These are phyloP conservation scores for Phrynocephalus vlangalii DNA, from an alignment of 2,797 vertebrate genomes.

Conservation along the genomic window DNA sequence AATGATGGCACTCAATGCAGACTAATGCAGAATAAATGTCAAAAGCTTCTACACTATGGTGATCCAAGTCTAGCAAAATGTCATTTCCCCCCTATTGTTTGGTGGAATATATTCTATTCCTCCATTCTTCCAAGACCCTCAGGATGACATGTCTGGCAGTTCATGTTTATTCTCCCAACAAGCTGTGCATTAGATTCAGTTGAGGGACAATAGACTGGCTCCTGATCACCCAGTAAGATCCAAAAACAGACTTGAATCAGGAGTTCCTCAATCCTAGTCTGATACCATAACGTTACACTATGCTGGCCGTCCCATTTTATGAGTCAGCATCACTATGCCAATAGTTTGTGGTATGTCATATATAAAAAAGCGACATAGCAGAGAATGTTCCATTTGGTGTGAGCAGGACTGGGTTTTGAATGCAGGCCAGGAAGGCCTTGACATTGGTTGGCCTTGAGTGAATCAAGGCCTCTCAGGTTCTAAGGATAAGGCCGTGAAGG, in stretches of 20 bases:
- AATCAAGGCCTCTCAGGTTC: not conserved
- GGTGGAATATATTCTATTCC: not conserved
- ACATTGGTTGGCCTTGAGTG: not conserved
- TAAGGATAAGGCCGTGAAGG: not conserved
- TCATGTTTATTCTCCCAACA: not conserved
- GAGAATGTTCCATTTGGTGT: not conserved
- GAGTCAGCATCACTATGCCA: not conserved
- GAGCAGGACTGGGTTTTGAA: too few species aligned
- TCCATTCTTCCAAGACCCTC: not conserved
- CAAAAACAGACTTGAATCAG: not conserved
- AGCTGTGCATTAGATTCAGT: not conserved
- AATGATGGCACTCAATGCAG: not conserved
- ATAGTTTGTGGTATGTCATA: not conserved
- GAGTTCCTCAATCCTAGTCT: not conserved
- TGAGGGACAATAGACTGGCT: not conserved
- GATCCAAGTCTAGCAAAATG: not conserved
- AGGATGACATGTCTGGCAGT: not conserved
- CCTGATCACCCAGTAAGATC: not conserved
- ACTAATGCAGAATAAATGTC: not conserved
- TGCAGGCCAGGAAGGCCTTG: not conserved
- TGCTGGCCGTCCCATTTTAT: not conserved
- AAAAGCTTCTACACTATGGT: too few species aligned
- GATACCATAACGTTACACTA: not conserved
- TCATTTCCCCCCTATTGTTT: not conserved
- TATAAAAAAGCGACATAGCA: not conserved